Percentiles rank a stretch among this genome's conserved stretches.
Evolutionary conservation across 2,113 vertebrate species (phyloP).

Genomic region (Thalassoma bifasciatum): DNA sequence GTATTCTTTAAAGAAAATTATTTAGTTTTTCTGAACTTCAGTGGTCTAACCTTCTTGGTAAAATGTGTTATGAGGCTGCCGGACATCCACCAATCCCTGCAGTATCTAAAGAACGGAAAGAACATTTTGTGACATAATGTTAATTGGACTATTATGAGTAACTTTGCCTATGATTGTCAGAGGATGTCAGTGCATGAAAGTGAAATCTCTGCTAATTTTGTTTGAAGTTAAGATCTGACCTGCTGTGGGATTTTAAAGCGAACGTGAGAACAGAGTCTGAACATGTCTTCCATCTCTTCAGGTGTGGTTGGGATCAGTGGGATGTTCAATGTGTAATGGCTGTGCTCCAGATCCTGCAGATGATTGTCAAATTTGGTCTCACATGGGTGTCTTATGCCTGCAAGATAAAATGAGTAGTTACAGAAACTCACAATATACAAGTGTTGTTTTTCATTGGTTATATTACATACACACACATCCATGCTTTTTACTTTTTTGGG

Average conservation of each 20-base stretch:
- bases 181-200: background rate
- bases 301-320: conserved; percentile 91
- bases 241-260: conserved; percentile 96
- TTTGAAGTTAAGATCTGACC: conserved; percentile 75
- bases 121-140: background rate
- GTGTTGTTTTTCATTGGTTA: no score
- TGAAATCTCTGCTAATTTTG: background rate
- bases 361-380: conserved; percentile 88
- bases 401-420: conserved; percentile 7
- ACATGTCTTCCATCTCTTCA: conserved; percentile 95
- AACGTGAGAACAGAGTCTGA: conserved; percentile 94
- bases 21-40: background rate
- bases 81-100: conserved; percentile 93
- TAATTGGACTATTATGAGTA: background rate
- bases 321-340: conserved; percentile 79
- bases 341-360: conserved; percentile 85
- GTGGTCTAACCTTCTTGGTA: conserved; percentile 89
- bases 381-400: conserved; percentile 87
- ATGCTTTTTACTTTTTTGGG: background rate
- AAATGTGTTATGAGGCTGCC: conserved; percentile 93
- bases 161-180: background rate
- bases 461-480: background rate
- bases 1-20: background rate
- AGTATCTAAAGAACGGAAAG: conserved; percentile 85
- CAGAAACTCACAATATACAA: background rate